These are phyloP conservation scores for Drosophila ezoana DNA, from an alignment of 2,888 invertebrate genomes.

Conservation along the genomic window DNA sequence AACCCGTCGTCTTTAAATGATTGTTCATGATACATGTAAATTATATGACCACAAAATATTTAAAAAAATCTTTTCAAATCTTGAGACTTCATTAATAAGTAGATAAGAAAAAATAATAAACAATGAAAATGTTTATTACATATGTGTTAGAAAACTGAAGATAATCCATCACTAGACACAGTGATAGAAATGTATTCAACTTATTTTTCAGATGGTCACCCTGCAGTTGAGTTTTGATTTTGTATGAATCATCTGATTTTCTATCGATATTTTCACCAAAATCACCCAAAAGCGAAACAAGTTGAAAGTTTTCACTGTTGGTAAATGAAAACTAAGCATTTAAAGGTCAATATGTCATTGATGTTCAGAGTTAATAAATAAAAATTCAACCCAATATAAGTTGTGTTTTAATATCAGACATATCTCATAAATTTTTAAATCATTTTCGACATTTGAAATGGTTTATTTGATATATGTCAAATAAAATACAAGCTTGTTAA, in stretches of 20 bases:
- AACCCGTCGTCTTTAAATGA: background rate
- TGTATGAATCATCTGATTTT: background rate
- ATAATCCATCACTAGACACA: too few species aligned
- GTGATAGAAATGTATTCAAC: background rate
- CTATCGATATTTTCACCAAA: background rate
- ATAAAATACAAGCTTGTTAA: background rate
- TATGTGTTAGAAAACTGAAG: too few species aligned
- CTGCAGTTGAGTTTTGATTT: background rate
- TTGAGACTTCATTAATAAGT: too few species aligned
- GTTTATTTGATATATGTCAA: background rate
- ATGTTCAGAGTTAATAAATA: too few species aligned
- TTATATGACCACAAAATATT: background rate
- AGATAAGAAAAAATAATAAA: too few species aligned
- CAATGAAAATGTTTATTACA: too few species aligned
- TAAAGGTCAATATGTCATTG: too few species aligned
- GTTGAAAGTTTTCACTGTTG: too few species aligned
- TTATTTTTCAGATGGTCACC: background rate
- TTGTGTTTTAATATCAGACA: background rate
- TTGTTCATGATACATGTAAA: background rate
- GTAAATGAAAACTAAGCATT: too few species aligned
- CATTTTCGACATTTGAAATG: background rate
- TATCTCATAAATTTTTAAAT: background rate
- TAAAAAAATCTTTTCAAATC: background rate
- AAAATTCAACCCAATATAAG: background rate
- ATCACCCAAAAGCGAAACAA: background rate